Percentiles rank a stretch among this genome's conserved stretches.
These are phyloP conservation scores for Netelia melanura DNA, from an alignment of 2,888 invertebrate species.

Conservation along the genomic window DNA sequence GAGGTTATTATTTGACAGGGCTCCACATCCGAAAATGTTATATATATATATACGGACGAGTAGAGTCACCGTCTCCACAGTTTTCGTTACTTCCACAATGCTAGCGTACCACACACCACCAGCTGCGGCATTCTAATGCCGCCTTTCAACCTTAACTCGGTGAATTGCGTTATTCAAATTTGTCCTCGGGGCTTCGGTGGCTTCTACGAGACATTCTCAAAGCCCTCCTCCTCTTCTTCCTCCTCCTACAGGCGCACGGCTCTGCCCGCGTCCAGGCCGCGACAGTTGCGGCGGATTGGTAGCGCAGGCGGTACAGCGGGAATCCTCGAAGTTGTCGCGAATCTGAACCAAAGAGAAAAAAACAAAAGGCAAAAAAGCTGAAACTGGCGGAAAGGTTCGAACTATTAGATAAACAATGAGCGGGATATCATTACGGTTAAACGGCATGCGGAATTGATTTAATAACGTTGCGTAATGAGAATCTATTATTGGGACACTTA, in stretches of 20 bases:
- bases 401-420: neutral
- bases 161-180: constrained; percentile 81
- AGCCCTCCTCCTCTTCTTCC: constrained; percentile 25
- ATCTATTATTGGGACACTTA: neutral
- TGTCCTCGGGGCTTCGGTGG: constrained; percentile 54
- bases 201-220: constrained; percentile 52
- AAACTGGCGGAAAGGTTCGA: neutral
- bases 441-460: neutral
- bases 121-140: constrained; percentile 76
- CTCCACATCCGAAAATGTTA: constrained; percentile 49
- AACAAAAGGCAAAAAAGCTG: constrained; percentile 9
- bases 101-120: constrained; percentile 56
- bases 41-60: constrained; percentile 16
- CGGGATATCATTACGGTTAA: constrained; percentile 9
- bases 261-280: constrained; percentile 64
- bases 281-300: constrained; percentile 64
- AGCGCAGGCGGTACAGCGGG: constrained; percentile 42
- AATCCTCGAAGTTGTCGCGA: constrained; percentile 34
- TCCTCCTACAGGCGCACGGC: constrained; percentile 50
- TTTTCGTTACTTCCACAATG: constrained; percentile 51
- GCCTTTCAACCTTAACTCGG: constrained; percentile 78
- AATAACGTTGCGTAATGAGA: constrained; percentile 1
- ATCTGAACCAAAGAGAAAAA: constrained; percentile 10
- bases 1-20: constrained; percentile 78
- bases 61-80: constrained; percentile 21